These are phyloP conservation scores for Lutjanus erythropterus DNA, from an alignment of 2,113 vertebrate species.

Conservation along the genomic window DNA sequence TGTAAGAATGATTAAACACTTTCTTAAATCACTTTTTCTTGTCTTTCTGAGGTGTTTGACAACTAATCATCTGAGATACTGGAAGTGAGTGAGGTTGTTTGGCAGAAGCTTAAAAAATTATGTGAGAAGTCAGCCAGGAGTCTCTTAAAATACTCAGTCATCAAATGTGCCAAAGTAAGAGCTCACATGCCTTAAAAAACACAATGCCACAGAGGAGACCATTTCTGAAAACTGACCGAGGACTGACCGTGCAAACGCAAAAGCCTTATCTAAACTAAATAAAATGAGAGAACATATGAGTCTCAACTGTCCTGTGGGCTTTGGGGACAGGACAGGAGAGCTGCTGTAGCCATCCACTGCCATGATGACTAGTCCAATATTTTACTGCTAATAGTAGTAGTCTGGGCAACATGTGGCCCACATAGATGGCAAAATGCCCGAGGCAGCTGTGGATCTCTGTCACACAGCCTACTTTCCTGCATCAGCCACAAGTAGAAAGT, in stretches of 20 bases:
- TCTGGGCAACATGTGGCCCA: slow-evolving; percentile 77
- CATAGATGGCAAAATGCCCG: slow-evolving; percentile 71
- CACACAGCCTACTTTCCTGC: slow-evolving; percentile 51
- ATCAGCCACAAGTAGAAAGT: slow-evolving; percentile 42
- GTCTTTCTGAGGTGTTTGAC: background rate
- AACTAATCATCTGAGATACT: background rate
- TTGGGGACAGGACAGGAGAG: slow-evolving; percentile 20
- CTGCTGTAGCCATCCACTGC: slow-evolving; percentile 19
- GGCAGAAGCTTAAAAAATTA: slow-evolving; percentile 32
- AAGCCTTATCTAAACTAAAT: background rate
- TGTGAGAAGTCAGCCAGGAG: slow-evolving; percentile 51
- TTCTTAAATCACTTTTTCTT: background rate
- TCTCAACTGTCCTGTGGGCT: slow-evolving; percentile 20
- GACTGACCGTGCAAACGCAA: background rate
- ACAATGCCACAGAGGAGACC: background rate
- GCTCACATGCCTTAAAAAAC: slow-evolving; percentile 25
- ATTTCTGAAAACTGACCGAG: slow-evolving; percentile 20
- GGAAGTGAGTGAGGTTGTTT: slow-evolving; percentile 30
- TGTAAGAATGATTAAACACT: slow-evolving; percentile 16
- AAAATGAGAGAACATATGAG: slow-evolving; percentile 4
- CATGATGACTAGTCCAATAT: slow-evolving; percentile 62
- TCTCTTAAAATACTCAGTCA: slow-evolving; percentile 37
- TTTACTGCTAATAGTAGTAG: slow-evolving; percentile 60
- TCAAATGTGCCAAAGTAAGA: slow-evolving; percentile 36
- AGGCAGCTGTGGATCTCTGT: slow-evolving; percentile 50